A percentile compares a stretch with the other conserved stretches of the same genome.
phyloP scores from a whole-genome alignment of 2,113 vertebrate genomes.

The Solea senegalensis region DNA sequence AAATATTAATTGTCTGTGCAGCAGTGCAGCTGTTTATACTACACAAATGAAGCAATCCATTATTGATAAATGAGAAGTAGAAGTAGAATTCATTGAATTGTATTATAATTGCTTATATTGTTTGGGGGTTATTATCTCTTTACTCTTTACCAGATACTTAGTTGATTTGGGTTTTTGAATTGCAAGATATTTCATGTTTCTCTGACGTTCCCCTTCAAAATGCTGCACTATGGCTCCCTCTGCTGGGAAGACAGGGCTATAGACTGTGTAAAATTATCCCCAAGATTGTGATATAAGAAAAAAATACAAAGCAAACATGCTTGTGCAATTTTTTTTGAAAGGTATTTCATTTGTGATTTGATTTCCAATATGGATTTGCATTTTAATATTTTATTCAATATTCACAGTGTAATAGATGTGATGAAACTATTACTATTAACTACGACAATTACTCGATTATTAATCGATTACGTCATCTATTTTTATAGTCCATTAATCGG shows the following conservation, averaged over 20 bases:
- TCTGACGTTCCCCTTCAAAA: not conserved
- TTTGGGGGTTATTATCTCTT: not conserved
- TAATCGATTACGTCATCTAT: no score
- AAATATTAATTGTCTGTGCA: conserved; percentile 21
- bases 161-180: not conserved
- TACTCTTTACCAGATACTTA: not conserved
- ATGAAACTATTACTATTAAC: no score
- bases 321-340: no score
- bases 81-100: not conserved
- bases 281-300: no score
- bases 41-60: not conserved
- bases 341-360: no score
- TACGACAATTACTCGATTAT: no score
- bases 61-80: conserved; percentile 2
- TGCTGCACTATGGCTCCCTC: conserved; percentile 43
- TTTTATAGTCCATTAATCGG: no score
- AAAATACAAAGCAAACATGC: no score
- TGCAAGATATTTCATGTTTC: not conserved
- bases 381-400: no score
- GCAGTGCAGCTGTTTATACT: not conserved
- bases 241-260: conserved; percentile 40
- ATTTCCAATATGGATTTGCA: no score
- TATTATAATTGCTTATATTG: not conserved
- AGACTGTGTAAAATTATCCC: not conserved
- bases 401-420: no score